Base-by-base conservation (phyloP, 1,140 invertebrate genomes). In the Elymnias hypermnestra region DNA sequence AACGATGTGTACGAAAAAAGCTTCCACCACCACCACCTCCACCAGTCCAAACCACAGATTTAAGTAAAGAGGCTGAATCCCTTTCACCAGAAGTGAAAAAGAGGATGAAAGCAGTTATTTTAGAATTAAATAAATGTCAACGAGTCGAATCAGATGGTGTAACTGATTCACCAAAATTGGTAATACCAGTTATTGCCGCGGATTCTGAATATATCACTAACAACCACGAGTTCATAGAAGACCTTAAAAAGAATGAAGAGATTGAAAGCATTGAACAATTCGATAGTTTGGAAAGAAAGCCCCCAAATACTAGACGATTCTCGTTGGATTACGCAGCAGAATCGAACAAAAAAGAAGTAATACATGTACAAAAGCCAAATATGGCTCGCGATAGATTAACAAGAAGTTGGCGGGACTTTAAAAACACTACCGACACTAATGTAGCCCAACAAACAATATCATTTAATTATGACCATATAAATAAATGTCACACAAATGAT, bases 251-350 rank as follows among this genome's bases (percentile, higher is more conserved):
- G 38, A 53, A 54, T 31, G 7, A 48, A 17, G 46, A 56, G 10
- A 53, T 46, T 39, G 67, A 70, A 15, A 61, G 53, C 21, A 46
- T 41, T 15, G 60, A 70, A 54, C 92, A 95, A 47, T 90, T 91
- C 5, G 93, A 94, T 51, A 95, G 93, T 70, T 83, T 94, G 40
- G 93, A 95, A 66, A 88, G 91, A 48, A 72, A 46, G 31, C 86
- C 88, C 33, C 43, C 70, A 1, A 83, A 64, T 52, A 63, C 58
- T 29, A 64, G 82, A 39, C 63, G 82, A 63, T 85, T 72, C 55
- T 83, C 79, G 4, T 60, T 85, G 19, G 82, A 77, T 23, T 76
- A 72, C 52, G 67, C 63, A 9, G 67, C 78, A 13, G 73, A 76
- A 48, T 12, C 70, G n/a, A 38, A 56, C 35, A 44, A 67, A 25